Base-by-base conservation (phyloP, 2,797 vertebrate genomes). In the Staurois parvus region DNA sequence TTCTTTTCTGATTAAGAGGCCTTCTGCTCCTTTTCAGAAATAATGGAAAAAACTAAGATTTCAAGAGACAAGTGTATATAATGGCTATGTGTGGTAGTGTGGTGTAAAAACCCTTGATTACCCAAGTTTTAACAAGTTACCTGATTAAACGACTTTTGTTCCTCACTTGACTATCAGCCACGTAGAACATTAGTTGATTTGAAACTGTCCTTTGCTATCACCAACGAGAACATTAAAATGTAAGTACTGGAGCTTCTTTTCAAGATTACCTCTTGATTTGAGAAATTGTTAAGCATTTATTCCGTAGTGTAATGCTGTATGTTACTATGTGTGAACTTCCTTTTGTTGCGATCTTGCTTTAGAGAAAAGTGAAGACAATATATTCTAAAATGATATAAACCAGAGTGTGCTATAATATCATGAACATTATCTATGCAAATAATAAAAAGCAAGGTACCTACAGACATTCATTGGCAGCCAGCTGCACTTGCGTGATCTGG, bases 61-160 rank as follows among this genome's bases (percentile, higher is more conserved):
- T 64, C 26, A 72, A 82, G 85, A 73, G 59, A 82, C 76, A 76
- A 85, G 42, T 79, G 70, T 79, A 56, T 68, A 59, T 74, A 87
- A 83, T 87, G 74, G 42, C 19, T 66, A 79, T 73, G 52, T 73
- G 52, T 69, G 30, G 76, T 75, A 26, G 37, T 78, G 32, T 77
- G 52, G 52, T 40, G 79, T 76, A 83, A 74, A 37, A 87, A 72
- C 68, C 69, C 72, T 78, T 83, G 85, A 87, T 87, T 87, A 83
- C 77, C 79, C 52, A 83, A 77, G 84, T 77, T 82, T 80, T 76
- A 86, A 77, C 84, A 87, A 87, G 85, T 79, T 87, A 79, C 83
- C 48, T 83, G 81, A 87, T 87, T 87, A 87, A 59, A 83, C 8
- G 72, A 74, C 81, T 87, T 83, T 32, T 62, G 67, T 56, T 26